These are phyloP conservation scores for Eurystomus gularis DNA, from an alignment of 2,113 vertebrate genomes.

Conservation along the genomic window DNA sequence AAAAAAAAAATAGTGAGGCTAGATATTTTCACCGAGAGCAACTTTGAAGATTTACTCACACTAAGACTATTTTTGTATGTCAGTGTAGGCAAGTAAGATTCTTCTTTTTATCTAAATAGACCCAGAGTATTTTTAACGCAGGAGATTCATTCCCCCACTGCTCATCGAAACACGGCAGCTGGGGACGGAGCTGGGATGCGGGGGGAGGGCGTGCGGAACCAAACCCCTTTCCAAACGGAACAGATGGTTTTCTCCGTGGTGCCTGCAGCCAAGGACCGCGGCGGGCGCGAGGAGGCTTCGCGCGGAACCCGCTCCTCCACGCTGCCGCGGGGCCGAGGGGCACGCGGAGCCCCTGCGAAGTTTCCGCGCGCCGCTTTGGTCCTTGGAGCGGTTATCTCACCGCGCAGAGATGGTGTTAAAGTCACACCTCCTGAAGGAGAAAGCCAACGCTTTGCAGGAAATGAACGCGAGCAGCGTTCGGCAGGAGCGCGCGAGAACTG, in stretches of 20 bases:
- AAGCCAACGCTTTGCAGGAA: neutral
- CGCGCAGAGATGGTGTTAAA: neutral
- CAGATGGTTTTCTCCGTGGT: constrained; percentile 50
- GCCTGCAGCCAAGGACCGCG: neutral
- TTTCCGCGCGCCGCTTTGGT: neutral
- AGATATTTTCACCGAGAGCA: constrained; percentile 37
- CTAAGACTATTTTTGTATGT: constrained; percentile 23
- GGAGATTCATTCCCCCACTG: constrained; percentile 44
- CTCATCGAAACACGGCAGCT: constrained; percentile 31
- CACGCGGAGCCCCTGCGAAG: neutral
- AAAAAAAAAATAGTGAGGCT: neutral
- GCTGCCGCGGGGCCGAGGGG: neutral
- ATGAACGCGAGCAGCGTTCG: neutral
- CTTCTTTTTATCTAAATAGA: constrained; percentile 61
- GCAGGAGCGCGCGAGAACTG: neutral
- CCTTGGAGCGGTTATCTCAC: neutral
- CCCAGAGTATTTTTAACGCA: constrained; percentile 46
- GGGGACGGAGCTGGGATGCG: neutral
- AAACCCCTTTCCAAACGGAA: constrained; percentile 42
- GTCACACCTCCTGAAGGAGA: neutral
- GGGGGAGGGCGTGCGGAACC: neutral
- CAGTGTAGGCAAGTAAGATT: constrained; percentile 50
- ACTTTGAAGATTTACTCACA: constrained; percentile 62
- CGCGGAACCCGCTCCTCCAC: neutral
- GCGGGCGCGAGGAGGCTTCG: neutral